These are phyloP conservation scores for Trissolcus brochymenae DNA, from an alignment of 2,888 invertebrate species.

Conservation along the genomic window DNA sequence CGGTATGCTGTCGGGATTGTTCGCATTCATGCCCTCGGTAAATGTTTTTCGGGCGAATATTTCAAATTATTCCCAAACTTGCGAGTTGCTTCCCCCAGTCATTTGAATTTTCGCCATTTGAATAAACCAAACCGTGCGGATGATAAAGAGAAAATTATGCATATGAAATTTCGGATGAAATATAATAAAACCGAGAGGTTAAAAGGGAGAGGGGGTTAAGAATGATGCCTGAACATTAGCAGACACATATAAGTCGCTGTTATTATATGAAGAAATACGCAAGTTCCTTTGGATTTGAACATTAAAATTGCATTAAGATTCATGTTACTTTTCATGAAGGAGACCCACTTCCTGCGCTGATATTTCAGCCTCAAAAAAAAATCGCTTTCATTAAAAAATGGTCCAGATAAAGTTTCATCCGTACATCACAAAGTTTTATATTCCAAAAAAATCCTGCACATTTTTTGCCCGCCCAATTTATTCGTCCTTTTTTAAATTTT, in stretches of 20 bases:
- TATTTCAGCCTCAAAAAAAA: slow-evolving; percentile 33
- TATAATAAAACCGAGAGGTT: no score
- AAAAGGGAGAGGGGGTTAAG: no score
- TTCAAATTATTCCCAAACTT: slow-evolving; percentile 27
- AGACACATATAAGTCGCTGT: slow-evolving; percentile 3
- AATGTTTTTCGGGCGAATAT: slow-evolving; percentile 17
- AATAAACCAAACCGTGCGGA: no score
- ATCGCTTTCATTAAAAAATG: no score
- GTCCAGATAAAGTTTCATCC: no score
- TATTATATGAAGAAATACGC: slow-evolving; percentile 21
- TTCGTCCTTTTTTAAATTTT: no score
- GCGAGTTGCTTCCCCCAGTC: not conserved
- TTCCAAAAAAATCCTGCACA: no score
- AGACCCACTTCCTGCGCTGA: slow-evolving; percentile 31
- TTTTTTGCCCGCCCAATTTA: no score
- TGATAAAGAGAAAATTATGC: no score
- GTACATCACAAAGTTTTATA: no score
- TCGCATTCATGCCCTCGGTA: slow-evolving; percentile 11
- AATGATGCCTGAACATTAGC: not conserved
- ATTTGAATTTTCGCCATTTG: no score
- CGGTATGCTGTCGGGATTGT: slow-evolving; percentile 18
- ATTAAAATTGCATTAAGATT: slow-evolving; percentile 44
- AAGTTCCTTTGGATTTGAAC: slow-evolving; percentile 30
- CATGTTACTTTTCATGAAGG: slow-evolving; percentile 28
- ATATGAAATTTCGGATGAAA: no score